A percentile compares a stretch with the other conserved stretches of the same genome.
Conservation (phyloP, 2,797 vertebrate species). For the Bucorvus abyssinicus region DNA sequence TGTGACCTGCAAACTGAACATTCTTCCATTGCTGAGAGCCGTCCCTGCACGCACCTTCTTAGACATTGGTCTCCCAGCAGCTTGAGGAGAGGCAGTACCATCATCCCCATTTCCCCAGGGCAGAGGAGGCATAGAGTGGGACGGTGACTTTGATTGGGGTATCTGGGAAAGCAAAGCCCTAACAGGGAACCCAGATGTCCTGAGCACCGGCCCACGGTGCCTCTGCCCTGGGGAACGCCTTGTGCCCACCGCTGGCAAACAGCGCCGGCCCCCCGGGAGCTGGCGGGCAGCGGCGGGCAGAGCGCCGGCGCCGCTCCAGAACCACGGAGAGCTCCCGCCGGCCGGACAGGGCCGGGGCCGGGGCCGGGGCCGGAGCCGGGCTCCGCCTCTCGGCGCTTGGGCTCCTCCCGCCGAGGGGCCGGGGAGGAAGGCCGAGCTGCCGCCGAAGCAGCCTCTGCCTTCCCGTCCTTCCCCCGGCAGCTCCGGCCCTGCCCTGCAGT, state of each 20-base stretch:
- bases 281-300: background rate
- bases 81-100: background rate
- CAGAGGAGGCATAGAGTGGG: too few relatives aligned
- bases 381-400: background rate
- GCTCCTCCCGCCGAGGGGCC: background rate
- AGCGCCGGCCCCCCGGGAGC: fast-evolving
- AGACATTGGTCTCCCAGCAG: background rate
- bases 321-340: background rate
- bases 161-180: background rate
- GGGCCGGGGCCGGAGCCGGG: background rate
- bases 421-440: too few relatives aligned
- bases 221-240: background rate
- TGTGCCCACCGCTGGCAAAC: fast-evolving
- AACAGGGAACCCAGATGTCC: fast-evolving
- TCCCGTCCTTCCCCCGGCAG: background rate
- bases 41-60: background rate
- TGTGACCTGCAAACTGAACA: background rate
- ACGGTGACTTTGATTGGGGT: background rate
- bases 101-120: background rate
- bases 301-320: background rate
- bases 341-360: too few relatives aligned
- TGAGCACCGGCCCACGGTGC: fast-evolving
- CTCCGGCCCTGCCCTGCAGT: background rate
- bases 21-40: background rate
- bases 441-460: background rate